Evolutionary conservation across 1,140 invertebrate species (phyloP).

Genomic region (Philotrypesis tridentata): DNA sequence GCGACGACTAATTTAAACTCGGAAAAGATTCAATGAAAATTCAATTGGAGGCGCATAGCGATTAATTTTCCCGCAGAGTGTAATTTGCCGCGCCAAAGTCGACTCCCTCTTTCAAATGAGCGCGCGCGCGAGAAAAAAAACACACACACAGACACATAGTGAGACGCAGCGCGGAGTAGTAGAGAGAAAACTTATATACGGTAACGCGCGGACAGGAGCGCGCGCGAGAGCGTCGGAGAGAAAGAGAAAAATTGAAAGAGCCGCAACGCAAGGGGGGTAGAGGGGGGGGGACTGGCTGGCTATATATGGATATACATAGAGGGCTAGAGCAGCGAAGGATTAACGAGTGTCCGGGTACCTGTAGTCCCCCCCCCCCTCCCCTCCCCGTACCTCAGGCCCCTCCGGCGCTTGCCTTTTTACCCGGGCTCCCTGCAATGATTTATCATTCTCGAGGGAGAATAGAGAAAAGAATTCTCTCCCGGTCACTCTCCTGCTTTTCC

Average conservation of each 20-base stretch:
- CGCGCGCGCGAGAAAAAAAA: too few relatives aligned
- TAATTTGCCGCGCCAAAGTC: too few relatives aligned
- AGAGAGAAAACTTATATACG: background rate
- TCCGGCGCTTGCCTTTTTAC: slow-evolving; percentile 39
- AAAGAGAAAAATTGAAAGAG: slow-evolving; percentile 20
- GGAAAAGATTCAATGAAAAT: too few relatives aligned
- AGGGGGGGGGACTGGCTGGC: too few relatives aligned
- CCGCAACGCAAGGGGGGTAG: background rate
- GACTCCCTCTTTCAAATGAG: too few relatives aligned
- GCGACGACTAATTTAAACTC: too few relatives aligned
- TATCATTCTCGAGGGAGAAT: slow-evolving; percentile 43
- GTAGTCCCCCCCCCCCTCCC: background rate
- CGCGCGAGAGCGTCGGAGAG: background rate
- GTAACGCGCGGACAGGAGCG: background rate
- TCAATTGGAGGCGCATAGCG: too few relatives aligned
- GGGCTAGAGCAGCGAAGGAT: slow-evolving; percentile 5
- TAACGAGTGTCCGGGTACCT: slow-evolving; percentile 44
- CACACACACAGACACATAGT: too few relatives aligned
- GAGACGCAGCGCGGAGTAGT: background rate
- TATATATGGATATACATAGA: background rate
- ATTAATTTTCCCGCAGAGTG: too few relatives aligned
- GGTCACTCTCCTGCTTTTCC: slow-evolving; percentile 29
- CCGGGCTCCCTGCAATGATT: slow-evolving; percentile 35
- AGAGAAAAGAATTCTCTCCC: slow-evolving; percentile 36
- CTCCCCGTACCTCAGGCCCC: background rate